A percentile compares a stretch with the other conserved stretches of the same genome.
Conservation (phyloP, 2,113 vertebrate species). For the Corythornis vintsioides region DNA sequence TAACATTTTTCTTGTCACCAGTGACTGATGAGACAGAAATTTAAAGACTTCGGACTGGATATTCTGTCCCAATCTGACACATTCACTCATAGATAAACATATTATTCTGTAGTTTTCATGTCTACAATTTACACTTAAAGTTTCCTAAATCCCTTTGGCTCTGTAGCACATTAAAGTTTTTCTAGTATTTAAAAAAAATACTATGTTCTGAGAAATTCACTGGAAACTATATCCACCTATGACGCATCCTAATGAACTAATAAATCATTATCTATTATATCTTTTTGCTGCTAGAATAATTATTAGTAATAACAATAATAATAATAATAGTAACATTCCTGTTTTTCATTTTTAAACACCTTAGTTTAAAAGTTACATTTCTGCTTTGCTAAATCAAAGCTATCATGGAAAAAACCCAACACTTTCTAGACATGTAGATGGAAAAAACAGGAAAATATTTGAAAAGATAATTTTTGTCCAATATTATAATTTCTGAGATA, state of each 20-base stretch:
- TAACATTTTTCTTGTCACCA: background rate
- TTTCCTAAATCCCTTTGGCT: background rate
- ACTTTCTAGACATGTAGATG: background rate
- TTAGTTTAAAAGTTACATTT: background rate
- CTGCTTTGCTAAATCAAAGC: background rate
- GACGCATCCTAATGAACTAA: background rate
- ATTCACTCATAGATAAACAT: background rate
- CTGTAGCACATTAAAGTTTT: background rate
- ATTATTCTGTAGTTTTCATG: background rate
- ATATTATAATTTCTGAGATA: background rate
- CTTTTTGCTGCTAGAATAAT: background rate
- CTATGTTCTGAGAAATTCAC: background rate
- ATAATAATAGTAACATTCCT: background rate
- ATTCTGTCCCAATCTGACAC: background rate
- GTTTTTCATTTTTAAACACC: background rate
- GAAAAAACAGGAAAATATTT: background rate
- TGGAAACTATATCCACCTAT: background rate
- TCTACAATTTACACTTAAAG: background rate
- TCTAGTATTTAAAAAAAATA: background rate
- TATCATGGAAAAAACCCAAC: rapidly evolving
- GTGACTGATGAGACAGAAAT: background rate
- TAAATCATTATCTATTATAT: background rate
- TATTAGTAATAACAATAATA: background rate
- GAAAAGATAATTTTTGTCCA: background rate
- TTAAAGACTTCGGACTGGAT: background rate